phyloP scores from a whole-genome alignment of 2,113 vertebrate species.

The Emberiza fucata region DNA sequence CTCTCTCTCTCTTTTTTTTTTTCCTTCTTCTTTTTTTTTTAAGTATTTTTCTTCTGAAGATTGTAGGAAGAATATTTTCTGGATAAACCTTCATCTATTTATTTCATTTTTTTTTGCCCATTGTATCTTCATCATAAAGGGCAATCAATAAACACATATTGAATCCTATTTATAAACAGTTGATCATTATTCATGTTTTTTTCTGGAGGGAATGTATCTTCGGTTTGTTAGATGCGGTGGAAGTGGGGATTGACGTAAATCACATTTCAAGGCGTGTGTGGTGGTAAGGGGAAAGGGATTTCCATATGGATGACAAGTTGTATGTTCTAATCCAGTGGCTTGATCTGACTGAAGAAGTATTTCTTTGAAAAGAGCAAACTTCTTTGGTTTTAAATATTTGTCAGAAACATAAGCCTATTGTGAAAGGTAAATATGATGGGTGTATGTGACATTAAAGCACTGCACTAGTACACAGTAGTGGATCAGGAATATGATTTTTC shows the following conservation, averaged over 20 bases:
- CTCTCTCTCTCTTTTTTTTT: background rate
- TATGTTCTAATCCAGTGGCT: background rate
- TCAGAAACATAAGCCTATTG: background rate
- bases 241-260: conserved; percentile 17
- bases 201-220: background rate
- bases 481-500: background rate
- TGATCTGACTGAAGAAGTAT: background rate
- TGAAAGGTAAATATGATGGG: background rate
- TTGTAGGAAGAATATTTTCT: background rate
- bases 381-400: background rate
- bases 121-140: background rate
- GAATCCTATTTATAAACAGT: background rate
- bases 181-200: background rate
- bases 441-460: background rate
- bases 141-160: background rate
- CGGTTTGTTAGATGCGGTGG: conserved; percentile 15
- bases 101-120: background rate
- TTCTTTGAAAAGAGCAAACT: background rate
- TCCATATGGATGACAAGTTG: conserved; percentile 30
- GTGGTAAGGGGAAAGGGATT: background rate
- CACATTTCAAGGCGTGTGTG: conserved; percentile 30
- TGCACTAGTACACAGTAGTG: background rate
- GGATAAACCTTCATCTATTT: fast-evolving
- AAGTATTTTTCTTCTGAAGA: background rate
- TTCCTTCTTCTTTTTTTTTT: too few species aligned